These are phyloP conservation scores for Whitmania pigra DNA, from an alignment of 1,140 invertebrate species.

Conservation along the genomic window DNA sequence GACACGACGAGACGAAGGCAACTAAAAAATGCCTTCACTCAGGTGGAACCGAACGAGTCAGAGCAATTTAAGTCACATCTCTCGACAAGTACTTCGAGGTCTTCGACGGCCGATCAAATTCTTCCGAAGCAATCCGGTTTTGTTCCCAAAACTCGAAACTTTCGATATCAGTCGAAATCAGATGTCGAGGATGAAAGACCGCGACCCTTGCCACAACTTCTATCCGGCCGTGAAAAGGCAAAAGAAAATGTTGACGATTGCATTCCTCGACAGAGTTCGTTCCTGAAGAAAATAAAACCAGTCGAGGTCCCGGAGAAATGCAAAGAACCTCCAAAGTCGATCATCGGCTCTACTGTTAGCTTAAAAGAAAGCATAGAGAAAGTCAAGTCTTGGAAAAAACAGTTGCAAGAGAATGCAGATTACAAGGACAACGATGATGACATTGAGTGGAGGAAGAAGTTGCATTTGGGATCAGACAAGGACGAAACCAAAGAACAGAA, in stretches of 20 bases:
- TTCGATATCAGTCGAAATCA: too few relatives aligned
- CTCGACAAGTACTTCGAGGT: too few relatives aligned
- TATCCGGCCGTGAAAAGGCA: too few relatives aligned
- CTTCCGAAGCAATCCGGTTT: constrained; percentile 15
- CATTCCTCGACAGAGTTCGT: constrained; percentile 11
- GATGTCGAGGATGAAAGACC: too few relatives aligned
- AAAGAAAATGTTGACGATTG: too few relatives aligned
- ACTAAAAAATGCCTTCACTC: constrained; percentile 6
- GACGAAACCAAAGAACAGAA: too few relatives aligned
- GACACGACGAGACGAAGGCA: constrained; percentile 15
- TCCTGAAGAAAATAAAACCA: neutral
- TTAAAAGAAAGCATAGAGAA: constrained; percentile 17
- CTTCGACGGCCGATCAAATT: neutral
- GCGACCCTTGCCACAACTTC: too few relatives aligned
- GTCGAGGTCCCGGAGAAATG: too few relatives aligned
- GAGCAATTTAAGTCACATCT: constrained; percentile 1
- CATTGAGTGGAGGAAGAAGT: constrained; percentile 8
- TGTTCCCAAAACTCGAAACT: neutral
- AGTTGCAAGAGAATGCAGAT: neutral
- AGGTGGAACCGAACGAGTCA: constrained; percentile 17
- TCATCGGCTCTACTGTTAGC: neutral
- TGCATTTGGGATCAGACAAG: too few relatives aligned
- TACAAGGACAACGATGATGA: constrained; percentile 5
- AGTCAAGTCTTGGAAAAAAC: constrained; percentile 17
- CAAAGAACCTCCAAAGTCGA: too few relatives aligned